Percentiles rank a stretch among this genome's conserved stretches.
These are phyloP conservation scores for Lampris megalopsis DNA, from an alignment of 2,113 vertebrate genomes.

Conservation along the genomic window DNA sequence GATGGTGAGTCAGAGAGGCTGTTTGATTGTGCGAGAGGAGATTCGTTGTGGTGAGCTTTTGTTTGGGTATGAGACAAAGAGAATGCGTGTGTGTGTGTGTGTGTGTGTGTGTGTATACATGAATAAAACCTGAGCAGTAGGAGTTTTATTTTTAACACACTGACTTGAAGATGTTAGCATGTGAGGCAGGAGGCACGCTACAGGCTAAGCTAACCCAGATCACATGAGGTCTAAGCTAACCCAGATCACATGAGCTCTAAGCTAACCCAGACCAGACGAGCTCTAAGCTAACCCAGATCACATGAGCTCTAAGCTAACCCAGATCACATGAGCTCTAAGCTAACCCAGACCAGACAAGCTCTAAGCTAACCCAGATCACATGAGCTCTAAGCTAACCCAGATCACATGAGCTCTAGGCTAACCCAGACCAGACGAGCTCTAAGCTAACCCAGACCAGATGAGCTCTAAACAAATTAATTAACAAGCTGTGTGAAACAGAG, in stretches of 20 bases:
- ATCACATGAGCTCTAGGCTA: too few relatives aligned
- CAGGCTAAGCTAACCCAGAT: not conserved
- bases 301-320: too few relatives aligned
- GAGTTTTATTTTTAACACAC: slow-evolving; percentile 72
- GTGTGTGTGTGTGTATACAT: slow-evolving; percentile 42
- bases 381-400: too few relatives aligned
- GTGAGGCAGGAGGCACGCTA: slow-evolving; percentile 43
- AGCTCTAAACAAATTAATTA: slow-evolving; percentile 54
- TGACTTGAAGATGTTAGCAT: slow-evolving; percentile 58
- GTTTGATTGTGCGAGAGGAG: slow-evolving; percentile 13
- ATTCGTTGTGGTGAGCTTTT: slow-evolving; percentile 42
- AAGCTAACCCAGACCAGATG: too few relatives aligned
- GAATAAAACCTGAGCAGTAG: slow-evolving; percentile 69
- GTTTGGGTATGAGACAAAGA: slow-evolving; percentile 48
- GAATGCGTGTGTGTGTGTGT: slow-evolving; percentile 24
- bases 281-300: too few relatives aligned
- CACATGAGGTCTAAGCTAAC: too few relatives aligned
- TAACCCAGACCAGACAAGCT: too few relatives aligned
- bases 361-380: too few relatives aligned
- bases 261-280: too few relatives aligned
- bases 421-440: too few relatives aligned
- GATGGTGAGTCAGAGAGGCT: slow-evolving; percentile 88
- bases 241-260: too few relatives aligned
- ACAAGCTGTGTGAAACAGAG: slow-evolving; percentile 17
- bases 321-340: too few relatives aligned